Conservation (phyloP, 2,113 vertebrate genomes). For the Aythya baeri region DNA sequence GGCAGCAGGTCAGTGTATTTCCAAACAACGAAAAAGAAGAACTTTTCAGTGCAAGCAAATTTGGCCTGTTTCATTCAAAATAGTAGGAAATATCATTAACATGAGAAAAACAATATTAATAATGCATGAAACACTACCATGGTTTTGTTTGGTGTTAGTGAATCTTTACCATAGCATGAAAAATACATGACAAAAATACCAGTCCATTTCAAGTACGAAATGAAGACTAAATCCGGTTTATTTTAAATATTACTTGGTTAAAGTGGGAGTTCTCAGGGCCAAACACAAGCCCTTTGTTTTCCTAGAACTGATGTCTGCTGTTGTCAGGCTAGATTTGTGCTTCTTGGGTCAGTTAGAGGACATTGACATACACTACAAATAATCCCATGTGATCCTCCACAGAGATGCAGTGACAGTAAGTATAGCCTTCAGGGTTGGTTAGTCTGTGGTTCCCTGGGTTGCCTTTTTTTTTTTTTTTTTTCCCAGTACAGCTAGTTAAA, state of each 20-base stretch:
- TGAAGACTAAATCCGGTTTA: accelerated
- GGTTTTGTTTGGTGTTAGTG: neutral
- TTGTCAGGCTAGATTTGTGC: neutral
- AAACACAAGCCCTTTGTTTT: neutral
- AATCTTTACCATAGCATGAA: neutral
- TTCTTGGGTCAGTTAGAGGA: neutral
- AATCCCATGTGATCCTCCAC: neutral
- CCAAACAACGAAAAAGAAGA: neutral
- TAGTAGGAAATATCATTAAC: neutral
- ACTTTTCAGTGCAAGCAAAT: neutral
- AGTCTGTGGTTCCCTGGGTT: neutral
- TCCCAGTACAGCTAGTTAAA: neutral
- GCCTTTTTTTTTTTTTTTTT: neutral
- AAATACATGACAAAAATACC: neutral
- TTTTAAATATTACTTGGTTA: neutral
- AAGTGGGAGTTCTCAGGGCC: neutral
- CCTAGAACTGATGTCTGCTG: neutral
- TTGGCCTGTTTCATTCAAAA: neutral
- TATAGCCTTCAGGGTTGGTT: slow-evolving; percentile 9
- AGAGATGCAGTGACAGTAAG: neutral
- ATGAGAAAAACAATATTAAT: neutral
- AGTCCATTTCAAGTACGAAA: neutral
- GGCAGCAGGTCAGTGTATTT: neutral
- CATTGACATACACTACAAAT: neutral
- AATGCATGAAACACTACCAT: neutral